Conservation (phyloP, 2,888 invertebrate genomes). For the Anoncus sp. region DNA sequence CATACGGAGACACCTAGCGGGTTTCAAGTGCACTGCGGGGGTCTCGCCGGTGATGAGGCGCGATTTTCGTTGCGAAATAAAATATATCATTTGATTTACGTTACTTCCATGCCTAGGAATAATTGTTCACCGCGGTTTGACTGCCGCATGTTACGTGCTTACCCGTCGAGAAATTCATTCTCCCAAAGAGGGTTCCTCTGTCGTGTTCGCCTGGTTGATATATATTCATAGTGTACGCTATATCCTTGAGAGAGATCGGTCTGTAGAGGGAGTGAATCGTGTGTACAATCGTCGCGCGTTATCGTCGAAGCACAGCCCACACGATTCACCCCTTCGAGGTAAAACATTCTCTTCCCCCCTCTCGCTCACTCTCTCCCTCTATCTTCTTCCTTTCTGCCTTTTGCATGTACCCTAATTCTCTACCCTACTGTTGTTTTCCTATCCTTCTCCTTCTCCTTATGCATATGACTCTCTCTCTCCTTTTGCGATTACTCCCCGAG, state of each 20-base stretch:
- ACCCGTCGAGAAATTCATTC: slow-evolving; percentile 62
- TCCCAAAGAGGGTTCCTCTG: slow-evolving; percentile 7
- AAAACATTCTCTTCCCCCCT: slow-evolving; percentile 42
- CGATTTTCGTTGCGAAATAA: not conserved
- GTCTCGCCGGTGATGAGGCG: not conserved
- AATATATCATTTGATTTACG: slow-evolving; percentile 42
- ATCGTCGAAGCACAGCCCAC: slow-evolving; percentile 75
- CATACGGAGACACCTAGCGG: not conserved
- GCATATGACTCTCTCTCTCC: slow-evolving; percentile 34
- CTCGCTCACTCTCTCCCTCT: slow-evolving; percentile 59
- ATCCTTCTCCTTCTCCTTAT: slow-evolving; percentile 11
- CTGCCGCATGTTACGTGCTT: slow-evolving; percentile 16
- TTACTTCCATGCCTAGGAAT: slow-evolving; percentile 61
- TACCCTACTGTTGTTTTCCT: slow-evolving; percentile 36
- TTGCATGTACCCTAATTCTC: slow-evolving; percentile 19
- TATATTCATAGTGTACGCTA: slow-evolving; percentile 67
- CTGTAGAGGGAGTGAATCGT: slow-evolving; percentile 22
- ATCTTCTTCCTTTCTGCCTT: not conserved
- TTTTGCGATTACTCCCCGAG: slow-evolving; percentile 39
- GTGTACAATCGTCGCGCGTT: slow-evolving; percentile 65
- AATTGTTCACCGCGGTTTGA: slow-evolving; percentile 55
- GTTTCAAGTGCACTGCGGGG: too few relatives aligned
- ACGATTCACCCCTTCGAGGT: slow-evolving; percentile 69
- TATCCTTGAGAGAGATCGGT: slow-evolving; percentile 57
- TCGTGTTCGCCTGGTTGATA: slow-evolving; percentile 56